These are phyloP conservation scores for Tenualosa ilisha DNA, from an alignment of 2,797 vertebrate genomes.

Conservation along the genomic window DNA sequence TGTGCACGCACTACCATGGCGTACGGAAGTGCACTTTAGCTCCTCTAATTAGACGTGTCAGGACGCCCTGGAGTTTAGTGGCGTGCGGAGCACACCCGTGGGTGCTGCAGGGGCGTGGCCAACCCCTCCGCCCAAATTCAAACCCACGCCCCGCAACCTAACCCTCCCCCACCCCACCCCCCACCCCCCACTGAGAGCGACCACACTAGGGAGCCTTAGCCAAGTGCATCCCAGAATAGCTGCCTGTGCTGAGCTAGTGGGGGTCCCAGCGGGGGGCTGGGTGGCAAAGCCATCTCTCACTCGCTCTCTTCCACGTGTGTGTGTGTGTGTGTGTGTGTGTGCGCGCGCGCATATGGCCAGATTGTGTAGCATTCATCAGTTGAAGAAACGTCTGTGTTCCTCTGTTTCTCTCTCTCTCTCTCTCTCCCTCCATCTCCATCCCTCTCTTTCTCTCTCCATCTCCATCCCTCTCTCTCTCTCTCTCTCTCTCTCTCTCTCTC, in stretches of 20 bases:
- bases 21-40: conserved; percentile 41
- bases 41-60: conserved; percentile 43
- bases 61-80: conserved; percentile 41
- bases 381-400: not conserved
- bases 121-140: conserved; percentile 9
- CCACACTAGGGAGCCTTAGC: not conserved
- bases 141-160: conserved; percentile 23
- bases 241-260: not conserved
- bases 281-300: not conserved
- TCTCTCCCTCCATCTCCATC: too few relatives aligned
- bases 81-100: conserved; percentile 30
- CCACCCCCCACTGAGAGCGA: not conserved
- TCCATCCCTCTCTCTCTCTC: not conserved
- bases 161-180: not conserved
- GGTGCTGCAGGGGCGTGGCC: conserved; percentile 32
- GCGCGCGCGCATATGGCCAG: not conserved
- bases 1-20: too few relatives aligned
- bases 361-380: not conserved
- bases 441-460: not conserved
- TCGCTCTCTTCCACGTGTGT: too few relatives aligned
- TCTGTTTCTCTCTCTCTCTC: not conserved
- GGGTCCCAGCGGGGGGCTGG: too few relatives aligned
- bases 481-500: not conserved
- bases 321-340: too few relatives aligned
- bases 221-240: not conserved